phyloP scores from a whole-genome alignment of 2,113 vertebrate genomes.

The Vidua chalybeata region DNA sequence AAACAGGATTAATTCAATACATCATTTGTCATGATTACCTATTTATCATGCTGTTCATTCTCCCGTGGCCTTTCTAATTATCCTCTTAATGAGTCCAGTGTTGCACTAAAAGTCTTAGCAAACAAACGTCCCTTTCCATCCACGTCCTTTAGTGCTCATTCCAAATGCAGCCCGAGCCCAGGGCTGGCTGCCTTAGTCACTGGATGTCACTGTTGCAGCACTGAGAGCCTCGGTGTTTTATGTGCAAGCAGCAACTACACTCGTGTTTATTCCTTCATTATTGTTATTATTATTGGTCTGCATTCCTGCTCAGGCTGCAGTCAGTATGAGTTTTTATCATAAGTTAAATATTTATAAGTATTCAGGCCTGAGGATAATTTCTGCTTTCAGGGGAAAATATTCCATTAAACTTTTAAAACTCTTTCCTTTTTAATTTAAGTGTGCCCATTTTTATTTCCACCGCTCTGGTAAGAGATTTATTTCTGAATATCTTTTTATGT shows the following conservation, averaged over 20 bases:
- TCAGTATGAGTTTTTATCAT: background rate
- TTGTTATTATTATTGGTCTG: background rate
- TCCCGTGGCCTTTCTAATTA: background rate
- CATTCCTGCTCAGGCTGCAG: background rate
- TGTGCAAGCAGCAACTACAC: background rate
- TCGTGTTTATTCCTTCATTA: background rate
- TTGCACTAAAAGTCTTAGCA: background rate
- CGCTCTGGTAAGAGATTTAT: background rate
- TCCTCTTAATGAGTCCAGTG: background rate
- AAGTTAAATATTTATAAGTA: background rate
- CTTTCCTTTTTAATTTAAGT: background rate
- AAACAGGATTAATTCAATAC: background rate
- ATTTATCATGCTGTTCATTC: background rate
- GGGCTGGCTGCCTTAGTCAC: constrained; percentile 1
- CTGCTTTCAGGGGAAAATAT: background rate
- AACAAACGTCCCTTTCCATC: background rate
- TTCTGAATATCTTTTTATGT: background rate
- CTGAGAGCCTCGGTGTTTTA: background rate
- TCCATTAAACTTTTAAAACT: background rate
- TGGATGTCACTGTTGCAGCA: constrained; percentile 69
- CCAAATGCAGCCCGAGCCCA: background rate
- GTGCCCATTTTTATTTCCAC: background rate
- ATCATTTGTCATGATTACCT: background rate
- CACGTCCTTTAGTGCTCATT: background rate
- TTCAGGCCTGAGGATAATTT: background rate